Evolutionary conservation across 2,113 vertebrate species (phyloP), one percentile per base, ranked within the genome.

Genomic region (Eulemur rufifrons): DNA sequence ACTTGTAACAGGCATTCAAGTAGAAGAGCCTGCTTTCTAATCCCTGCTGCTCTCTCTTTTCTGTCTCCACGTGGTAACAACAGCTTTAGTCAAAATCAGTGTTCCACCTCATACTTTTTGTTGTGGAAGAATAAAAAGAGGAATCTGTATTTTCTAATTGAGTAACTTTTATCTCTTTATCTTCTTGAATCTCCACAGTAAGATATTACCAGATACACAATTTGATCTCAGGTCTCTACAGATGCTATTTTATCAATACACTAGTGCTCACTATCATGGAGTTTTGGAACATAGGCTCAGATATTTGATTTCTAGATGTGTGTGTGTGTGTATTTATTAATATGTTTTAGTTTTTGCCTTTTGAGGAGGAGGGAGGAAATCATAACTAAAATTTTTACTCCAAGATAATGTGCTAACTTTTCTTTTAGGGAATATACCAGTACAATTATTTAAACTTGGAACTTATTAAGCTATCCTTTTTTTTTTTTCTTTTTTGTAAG

Each of bases 371-470:
- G 34, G 6, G 29, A 66, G 80, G 12, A 77, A 56, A 69, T 77
- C 3, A 7, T 42, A 88, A 56, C 17, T 56, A 76, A 63, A 71
- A 32, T 45, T 95, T 92, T 93, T 82, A 82, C 20, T 89, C 11
- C 29, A 86, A 52, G 59, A 45, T 87, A 85, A 47, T 68, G 18
- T 84, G 15, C 37, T 95, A 82, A 82, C 23, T 91, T 93, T 86
- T 68, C 21, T 93, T 90, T 83, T 59, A 93, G 80, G 45, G 27
- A 78, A 27, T n/a, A 29, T 87, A 96, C 61, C 85, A 95, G 69
- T 96, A 59, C 80, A 69, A 86, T 94, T 85, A 86, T 96, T 97
- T 92, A 94, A 96, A 95, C 9, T 95, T 97, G 93, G 89, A 97
- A 96, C 23, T 32, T 68, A 42, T 92, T 94, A 82, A 82, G 52